Evolutionary conservation across 1,140 invertebrate genomes (phyloP), one percentile per base, ranked within the genome.

Genomic region (Drosophila gunungcola): DNA sequence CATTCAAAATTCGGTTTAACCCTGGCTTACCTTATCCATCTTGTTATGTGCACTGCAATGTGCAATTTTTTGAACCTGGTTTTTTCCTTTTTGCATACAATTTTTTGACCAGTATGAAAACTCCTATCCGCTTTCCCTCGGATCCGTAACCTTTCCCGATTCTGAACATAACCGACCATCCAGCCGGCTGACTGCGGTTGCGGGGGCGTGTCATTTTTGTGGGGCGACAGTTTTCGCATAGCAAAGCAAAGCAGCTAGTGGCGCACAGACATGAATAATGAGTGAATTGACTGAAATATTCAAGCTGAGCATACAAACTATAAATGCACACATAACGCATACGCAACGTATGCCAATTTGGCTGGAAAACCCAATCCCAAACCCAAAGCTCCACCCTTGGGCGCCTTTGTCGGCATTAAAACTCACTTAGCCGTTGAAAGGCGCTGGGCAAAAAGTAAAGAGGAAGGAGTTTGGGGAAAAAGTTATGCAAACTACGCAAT

Each of bases 401-500:
- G 46, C 64, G 56, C 70, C 64, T 72, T 73, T 63, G 62, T 65
- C 62, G 79, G 79, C 80, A 86, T 86, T 86, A 86, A 86, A 86
- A 86, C 78, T 77, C 84, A 86, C 80, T 86, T 84, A 84, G 58
- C 68, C 38, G 65, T 25, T 41, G 46, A 43, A 56, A 49, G 61
- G 52, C 27, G 45, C 21, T 42, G 51, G n/a, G 13, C 16, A 21
- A 16, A 46, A 27, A n/a, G 29, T 27, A 29, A 21, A 16, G 42
- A 27, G 11, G 29, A 27, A 29, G 43, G 45, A 38, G 49, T 38
- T 64, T 39, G 38, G 73, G 21, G 46, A 38, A 68, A 73, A 86
- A 86, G 69, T 86, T 89, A 80, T 84, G 84, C 80, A 89, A 89
- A 90, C 85, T 89, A 84, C 80, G 84, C 84, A 75, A 89, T 70